These are phyloP conservation scores for Cybosia mesomella DNA, from an alignment of 2,888 invertebrate species.

Conservation along the genomic window DNA sequence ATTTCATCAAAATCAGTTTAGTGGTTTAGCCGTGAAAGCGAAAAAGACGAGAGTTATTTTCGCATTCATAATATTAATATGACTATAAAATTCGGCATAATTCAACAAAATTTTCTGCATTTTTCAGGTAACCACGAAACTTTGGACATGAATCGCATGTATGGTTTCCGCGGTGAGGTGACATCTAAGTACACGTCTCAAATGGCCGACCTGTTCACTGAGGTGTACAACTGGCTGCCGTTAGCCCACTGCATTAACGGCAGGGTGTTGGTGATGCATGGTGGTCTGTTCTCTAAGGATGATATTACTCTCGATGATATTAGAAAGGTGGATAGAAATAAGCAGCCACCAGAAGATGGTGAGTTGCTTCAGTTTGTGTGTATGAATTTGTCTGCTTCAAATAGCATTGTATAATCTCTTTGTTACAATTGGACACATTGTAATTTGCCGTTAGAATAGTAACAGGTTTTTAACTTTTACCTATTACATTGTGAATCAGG, in stretches of 20 bases:
- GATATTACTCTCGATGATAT: constrained; percentile 98
- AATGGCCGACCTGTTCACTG: constrained; percentile 99
- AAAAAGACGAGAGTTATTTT: too few species aligned
- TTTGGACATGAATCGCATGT: constrained; percentile 99
- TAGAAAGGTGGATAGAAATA: constrained; percentile 94
- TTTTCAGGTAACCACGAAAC: constrained; percentile 98
- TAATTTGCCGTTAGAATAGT: too few species aligned
- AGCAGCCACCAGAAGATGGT: constrained; percentile 99
- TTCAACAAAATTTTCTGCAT: not conserved
- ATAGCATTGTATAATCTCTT: too few species aligned
- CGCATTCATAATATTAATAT: too few species aligned
- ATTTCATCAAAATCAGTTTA: too few species aligned
- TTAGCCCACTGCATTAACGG: constrained; percentile 97
- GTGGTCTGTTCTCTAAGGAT: constrained; percentile 98
- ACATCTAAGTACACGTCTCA: constrained; percentile 97
- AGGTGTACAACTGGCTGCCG: constrained; percentile 99
- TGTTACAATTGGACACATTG: too few species aligned
- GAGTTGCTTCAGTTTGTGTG: constrained; percentile 38
- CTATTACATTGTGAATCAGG: too few species aligned
- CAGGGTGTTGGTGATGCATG: constrained; percentile 96
- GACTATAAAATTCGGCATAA: too few species aligned
- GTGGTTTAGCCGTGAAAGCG: too few species aligned
- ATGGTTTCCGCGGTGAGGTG: constrained; percentile 99
- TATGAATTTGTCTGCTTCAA: too few species aligned
- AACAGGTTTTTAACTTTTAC: too few species aligned